These are phyloP conservation scores for Diarsia brunnea DNA, from an alignment of 2,888 invertebrate species.

Conservation along the genomic window DNA sequence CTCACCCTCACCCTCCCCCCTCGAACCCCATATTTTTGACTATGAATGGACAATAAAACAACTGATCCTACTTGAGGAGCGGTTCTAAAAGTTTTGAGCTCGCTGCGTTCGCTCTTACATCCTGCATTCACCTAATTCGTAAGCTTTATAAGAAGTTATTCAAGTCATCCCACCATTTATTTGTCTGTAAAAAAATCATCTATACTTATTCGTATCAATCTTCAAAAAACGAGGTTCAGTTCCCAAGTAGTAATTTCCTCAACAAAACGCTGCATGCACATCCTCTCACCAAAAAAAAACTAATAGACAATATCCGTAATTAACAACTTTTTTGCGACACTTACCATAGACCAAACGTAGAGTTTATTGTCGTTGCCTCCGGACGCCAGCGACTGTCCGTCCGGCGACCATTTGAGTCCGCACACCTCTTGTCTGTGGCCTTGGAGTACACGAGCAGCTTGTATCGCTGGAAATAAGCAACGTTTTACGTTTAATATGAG, in stretches of 20 bases:
- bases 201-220: not conserved
- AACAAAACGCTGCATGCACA: slow-evolving; percentile 28
- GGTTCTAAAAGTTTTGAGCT: not conserved
- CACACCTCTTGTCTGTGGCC: slow-evolving; percentile 99
- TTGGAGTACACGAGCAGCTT: slow-evolving; percentile 95
- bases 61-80: not conserved
- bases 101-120: not conserved
- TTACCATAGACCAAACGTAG: slow-evolving; percentile 96
- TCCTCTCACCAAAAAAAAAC: slow-evolving; percentile 26
- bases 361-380: slow-evolving; percentile 99
- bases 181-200: not conserved
- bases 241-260: slow-evolving; percentile 13
- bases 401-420: slow-evolving; percentile 99
- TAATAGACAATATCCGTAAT: slow-evolving; percentile 43
- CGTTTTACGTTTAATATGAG: slow-evolving; percentile 29
- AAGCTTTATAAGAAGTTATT: not conserved
- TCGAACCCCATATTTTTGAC: no score
- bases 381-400: slow-evolving; percentile 98
- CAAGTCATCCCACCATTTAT: no score
- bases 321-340: slow-evolving; percentile 58
- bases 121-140: not conserved
- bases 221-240: not conserved
- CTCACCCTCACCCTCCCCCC: no score
- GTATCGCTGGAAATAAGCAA: slow-evolving; percentile 87
- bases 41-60: not conserved